Base-by-base conservation (phyloP, 2,888 invertebrate genomes). In the Xestoiulus laeticollis region DNA sequence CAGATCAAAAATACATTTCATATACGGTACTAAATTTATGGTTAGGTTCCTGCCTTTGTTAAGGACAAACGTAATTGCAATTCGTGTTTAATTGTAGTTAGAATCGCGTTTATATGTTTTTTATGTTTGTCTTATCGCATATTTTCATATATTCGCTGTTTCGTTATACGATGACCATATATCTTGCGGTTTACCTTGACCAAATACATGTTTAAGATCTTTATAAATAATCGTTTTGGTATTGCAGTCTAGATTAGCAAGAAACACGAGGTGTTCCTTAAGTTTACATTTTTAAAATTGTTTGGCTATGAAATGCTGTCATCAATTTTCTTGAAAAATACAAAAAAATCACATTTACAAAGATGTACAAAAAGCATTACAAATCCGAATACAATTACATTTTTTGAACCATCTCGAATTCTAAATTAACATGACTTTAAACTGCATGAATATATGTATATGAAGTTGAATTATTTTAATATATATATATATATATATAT, bases 121-220 rank as follows among this genome's bases (percentile, higher is more conserved):
- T 68, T 68, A 68, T 68, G 6, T 68, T n/a, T 12, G 26, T 68
- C 68, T 68, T 68, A 68, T 68, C 68, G 12, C 68, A 68, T 68
- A 10, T n/a, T 8, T 68, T 68, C 26, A 26, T 68, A 68, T 68
- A 68, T 26, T 68, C 68, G 68, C 26, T 26, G 26, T 68, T 26
- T 68, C 68, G 8, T 22, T 22, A 26, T 26, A 68, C 68, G 68
- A 68, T 68, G 68, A 68, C 68, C 68, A 68, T 68, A 68, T 68
- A 68, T 68, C 68, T 22, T 68, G 68, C 68, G 26, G 68, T 68
- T 68, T 26, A 68, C 68, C 68, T 68, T 68, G 68, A 68, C 68
- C 68, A 68, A 68, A 26, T 68, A 68, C 16, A 48, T 43, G 12
- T 43, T 8, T n/a, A 1, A 48, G 59, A n/a, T 59, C n/a, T 6